Evolutionary conservation across 2,113 vertebrate genomes (phyloP).

Genomic region (Excalfactoria chinensis): DNA sequence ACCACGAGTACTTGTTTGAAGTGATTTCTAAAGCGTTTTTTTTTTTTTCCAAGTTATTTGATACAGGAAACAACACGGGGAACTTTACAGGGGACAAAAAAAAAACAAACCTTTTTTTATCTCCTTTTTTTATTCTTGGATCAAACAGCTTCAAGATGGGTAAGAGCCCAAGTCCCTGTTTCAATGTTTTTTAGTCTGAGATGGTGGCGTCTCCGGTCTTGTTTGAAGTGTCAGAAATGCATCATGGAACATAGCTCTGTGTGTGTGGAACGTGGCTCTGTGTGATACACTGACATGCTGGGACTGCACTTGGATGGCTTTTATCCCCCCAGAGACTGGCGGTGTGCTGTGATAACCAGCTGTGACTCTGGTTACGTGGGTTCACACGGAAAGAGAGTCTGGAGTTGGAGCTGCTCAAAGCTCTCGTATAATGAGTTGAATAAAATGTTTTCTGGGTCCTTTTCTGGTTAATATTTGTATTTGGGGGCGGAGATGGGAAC

Average conservation of each 20-base stretch:
- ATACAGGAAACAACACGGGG: constrained; percentile 60
- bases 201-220: background rate
- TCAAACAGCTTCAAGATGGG: constrained; percentile 61
- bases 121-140: constrained; percentile 70
- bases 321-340: background rate
- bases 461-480: background rate
- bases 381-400: background rate
- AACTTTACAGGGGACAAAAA: constrained; percentile 70
- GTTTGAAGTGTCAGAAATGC: background rate
- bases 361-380: background rate
- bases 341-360: background rate
- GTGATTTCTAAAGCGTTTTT: constrained; percentile 57
- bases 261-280: background rate
- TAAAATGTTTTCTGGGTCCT: constrained; percentile 48
- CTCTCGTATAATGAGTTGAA: background rate
- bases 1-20: constrained; percentile 32
- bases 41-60: constrained; percentile 68
- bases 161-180: constrained; percentile 9
- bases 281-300: background rate
- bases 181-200: background rate
- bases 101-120: constrained; percentile 35
- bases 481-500: background rate
- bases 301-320: background rate
- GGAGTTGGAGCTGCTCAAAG: background rate
- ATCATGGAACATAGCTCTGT: background rate